Evolutionary conservation across 1,140 invertebrate genomes (phyloP).

Genomic region (Cotesia glomerata): DNA sequence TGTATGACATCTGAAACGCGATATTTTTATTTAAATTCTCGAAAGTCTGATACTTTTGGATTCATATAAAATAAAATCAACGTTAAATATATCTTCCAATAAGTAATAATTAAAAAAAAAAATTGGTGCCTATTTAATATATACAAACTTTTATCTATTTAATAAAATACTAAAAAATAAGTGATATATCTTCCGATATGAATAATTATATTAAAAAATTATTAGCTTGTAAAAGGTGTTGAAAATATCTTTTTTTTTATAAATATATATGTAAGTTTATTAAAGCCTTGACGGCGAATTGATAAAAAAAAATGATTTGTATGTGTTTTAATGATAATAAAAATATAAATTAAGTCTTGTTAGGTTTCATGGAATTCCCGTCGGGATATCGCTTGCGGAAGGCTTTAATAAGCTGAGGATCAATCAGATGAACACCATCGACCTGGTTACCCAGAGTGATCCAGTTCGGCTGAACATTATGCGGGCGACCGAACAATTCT

Average conservation of each 20-base stretch:
- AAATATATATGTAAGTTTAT: no score
- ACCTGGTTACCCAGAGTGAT: constrained; percentile 95
- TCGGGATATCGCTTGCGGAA: constrained; percentile 94
- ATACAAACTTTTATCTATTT: constrained; percentile 1
- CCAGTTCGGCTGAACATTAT: constrained; percentile 99
- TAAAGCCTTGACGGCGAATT: no score
- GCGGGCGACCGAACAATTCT: constrained; percentile 95
- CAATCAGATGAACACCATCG: constrained; percentile 91
- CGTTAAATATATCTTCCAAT: neutral
- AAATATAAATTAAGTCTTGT: constrained; percentile 43
- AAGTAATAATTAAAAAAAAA: neutral
- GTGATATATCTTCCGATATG: neutral
- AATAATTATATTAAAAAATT: neutral
- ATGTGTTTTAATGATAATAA: constrained; percentile 8
- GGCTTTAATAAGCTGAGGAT: constrained; percentile 87
- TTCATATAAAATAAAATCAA: neutral
- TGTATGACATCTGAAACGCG: no score
- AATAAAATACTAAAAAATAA: neutral
- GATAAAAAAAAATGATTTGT: neutral
- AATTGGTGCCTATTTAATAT: constrained; percentile 4
- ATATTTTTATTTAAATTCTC: no score
- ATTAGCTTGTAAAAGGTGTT: no score
- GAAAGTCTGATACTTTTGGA: neutral
- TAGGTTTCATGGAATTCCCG: constrained; percentile 81
- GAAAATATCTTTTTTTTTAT: neutral